Evolutionary conservation across 1,140 invertebrate species (phyloP), one percentile per base, ranked within the genome.

Genomic region (Myzus persicae): DNA sequence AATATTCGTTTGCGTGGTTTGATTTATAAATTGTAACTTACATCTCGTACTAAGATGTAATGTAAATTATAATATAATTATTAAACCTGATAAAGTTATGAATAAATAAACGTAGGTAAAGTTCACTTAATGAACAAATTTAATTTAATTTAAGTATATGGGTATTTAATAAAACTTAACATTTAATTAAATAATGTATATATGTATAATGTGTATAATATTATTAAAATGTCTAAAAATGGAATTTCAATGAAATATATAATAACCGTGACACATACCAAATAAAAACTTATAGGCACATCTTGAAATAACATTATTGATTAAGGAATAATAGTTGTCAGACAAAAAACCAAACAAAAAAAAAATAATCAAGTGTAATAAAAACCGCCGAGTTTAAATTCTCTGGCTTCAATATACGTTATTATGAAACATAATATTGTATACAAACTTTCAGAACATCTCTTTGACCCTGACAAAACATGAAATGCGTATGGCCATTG

Each of bases 371-470:
- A 36, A 5, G 11, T 18, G 36, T 3, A 18, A 76, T 36, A 76
- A 76, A n/a, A 76, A 20, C n/a, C 14, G 11, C 0, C 59, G 2
- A 76, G 31, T n/a, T 67, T 0, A 48, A n/a, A n/a, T n/a, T 18
- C 11, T 36, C 31, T 76, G 4, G 14, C 31, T 11, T 67, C 31
- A 59, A n/a, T 59, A 54, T 26, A 84, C 40, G 8, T 26, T 44
- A 85, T 85, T 26, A 85, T 42, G 38, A 85, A 85, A 40, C 18
- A 87, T 24, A 31, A 7, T 22, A 51, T 22, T 20, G 31, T 44
- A 87, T 42, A 87, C 84, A 42, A 44, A 87, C 40, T 87, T 87
- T 87, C 40, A 42, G 42, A 87, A 87, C 84, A 42, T 87, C 84
- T 87, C 82, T 26, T 11, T 44, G 84, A 44, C 84, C 84, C 26